Evolutionary conservation across 2,113 vertebrate genomes (phyloP).

Genomic region (Felis chaus): DNA sequence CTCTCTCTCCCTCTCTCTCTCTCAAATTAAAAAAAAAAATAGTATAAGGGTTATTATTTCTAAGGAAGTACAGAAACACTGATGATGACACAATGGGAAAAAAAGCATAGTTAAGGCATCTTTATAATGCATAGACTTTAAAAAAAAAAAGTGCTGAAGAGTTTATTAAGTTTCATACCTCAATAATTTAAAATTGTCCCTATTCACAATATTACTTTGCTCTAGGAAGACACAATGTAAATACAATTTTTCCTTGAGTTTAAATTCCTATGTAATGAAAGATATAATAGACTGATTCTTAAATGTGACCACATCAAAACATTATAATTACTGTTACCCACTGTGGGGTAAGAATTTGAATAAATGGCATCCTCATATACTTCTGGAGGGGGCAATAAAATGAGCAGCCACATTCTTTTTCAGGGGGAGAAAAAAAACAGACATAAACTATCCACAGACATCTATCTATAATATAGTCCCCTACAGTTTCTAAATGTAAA

Average conservation of each 20-base stretch:
- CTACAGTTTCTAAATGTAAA: background rate
- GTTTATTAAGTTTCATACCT: background rate
- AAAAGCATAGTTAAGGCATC: background rate
- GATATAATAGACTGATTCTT: background rate
- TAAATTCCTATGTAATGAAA: slow-evolving; percentile 22
- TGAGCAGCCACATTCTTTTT: background rate
- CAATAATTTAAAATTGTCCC: background rate
- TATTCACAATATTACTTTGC: background rate
- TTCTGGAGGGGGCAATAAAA: background rate
- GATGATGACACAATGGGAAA: background rate
- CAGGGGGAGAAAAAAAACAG: background rate
- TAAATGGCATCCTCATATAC: background rate
- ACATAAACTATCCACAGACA: background rate
- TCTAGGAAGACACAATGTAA: background rate
- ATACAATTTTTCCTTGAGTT: background rate
- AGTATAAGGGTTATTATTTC: background rate
- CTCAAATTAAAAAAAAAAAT: background rate
- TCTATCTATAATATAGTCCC: background rate
- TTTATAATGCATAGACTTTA: background rate
- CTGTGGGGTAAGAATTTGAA: background rate
- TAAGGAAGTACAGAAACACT: background rate
- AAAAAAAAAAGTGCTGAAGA: slow-evolving; percentile 17
- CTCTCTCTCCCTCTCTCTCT: no score
- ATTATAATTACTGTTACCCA: background rate
- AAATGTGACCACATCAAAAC: background rate